Conservation (phyloP, 2,113 vertebrate species). For the Murina feae region DNA sequence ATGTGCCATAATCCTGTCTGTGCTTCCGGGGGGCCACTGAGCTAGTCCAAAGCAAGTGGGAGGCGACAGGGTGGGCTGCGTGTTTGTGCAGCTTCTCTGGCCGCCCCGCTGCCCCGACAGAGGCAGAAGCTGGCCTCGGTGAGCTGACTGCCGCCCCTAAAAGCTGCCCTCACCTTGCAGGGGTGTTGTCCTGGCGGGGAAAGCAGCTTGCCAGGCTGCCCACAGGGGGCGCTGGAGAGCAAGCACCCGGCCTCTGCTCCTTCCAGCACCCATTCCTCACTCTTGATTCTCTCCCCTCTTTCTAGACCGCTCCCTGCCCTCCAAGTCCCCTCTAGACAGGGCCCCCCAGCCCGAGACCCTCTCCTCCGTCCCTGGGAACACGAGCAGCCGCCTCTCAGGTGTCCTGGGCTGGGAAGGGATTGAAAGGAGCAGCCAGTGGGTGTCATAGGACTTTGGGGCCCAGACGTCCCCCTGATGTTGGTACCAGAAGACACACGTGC, state of each 20-base stretch:
- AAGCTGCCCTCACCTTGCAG: fast-evolving
- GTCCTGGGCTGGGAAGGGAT: not conserved
- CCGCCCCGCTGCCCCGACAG: not conserved
- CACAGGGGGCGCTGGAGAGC: not conserved
- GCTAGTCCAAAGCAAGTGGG: not conserved
- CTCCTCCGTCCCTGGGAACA: not conserved
- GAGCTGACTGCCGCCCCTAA: not conserved
- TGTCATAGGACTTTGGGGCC: not conserved
- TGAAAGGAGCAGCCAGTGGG: not conserved
- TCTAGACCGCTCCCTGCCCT: not conserved
- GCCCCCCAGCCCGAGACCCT: not conserved
- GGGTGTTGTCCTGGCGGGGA: not conserved
- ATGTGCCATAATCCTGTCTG: not conserved
- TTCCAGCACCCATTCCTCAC: fast-evolving
- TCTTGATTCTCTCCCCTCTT: not conserved
- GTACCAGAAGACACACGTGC: not conserved
- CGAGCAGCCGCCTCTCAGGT: not conserved
- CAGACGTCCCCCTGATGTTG: fast-evolving
- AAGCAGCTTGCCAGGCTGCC: not conserved
- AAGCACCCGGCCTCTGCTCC: not conserved
- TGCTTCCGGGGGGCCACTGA: too few species aligned
- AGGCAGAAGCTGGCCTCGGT: not conserved
- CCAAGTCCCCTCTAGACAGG: not conserved
- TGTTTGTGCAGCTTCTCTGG: fast-evolving
- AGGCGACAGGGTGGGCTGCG: not conserved